phyloP scores from a whole-genome alignment of 2,888 invertebrate species.

The Hirudinaria manillensis region DNA sequence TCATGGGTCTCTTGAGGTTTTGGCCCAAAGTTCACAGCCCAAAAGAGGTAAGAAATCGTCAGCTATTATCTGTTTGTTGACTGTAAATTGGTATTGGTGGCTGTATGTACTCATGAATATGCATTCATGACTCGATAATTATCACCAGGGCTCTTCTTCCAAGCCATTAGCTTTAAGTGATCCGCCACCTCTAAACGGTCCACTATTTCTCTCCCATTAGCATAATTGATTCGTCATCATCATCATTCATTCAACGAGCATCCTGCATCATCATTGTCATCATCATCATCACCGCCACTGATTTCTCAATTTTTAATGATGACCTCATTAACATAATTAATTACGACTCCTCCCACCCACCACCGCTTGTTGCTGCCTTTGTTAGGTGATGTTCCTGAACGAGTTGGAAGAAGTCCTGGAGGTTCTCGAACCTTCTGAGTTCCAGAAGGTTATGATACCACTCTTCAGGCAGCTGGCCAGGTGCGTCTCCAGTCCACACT shows the following conservation, averaged over 20 bases:
- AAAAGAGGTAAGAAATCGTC: constrained; percentile 67
- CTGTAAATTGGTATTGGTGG: too few relatives aligned
- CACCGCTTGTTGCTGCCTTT: too few relatives aligned
- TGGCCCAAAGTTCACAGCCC: constrained; percentile 99
- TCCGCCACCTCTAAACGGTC: too few relatives aligned
- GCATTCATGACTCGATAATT: too few relatives aligned
- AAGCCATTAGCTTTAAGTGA: too few relatives aligned
- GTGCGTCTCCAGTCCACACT: constrained; percentile 99
- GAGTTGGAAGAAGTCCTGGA: constrained; percentile 99
- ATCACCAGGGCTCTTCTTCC: too few relatives aligned
- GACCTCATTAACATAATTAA: neutral
- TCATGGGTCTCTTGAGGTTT: constrained; percentile 92
- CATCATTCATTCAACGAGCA: neutral
- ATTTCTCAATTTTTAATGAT: neutral
- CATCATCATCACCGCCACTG: neutral
- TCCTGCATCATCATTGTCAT: neutral
- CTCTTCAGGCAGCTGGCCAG: constrained; percentile 95
- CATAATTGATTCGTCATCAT: neutral
- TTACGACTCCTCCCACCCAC: neutral
- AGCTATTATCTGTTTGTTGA: neutral
- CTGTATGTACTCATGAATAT: too few relatives aligned
- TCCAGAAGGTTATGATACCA: constrained; percentile 94
- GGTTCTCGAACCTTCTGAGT: constrained; percentile 98
- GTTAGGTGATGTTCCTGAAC: constrained; percentile 95
- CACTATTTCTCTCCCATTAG: neutral